These are phyloP conservation scores for Phasianus colchicus DNA, from an alignment of 2,113 vertebrate genomes.

Conservation along the genomic window DNA sequence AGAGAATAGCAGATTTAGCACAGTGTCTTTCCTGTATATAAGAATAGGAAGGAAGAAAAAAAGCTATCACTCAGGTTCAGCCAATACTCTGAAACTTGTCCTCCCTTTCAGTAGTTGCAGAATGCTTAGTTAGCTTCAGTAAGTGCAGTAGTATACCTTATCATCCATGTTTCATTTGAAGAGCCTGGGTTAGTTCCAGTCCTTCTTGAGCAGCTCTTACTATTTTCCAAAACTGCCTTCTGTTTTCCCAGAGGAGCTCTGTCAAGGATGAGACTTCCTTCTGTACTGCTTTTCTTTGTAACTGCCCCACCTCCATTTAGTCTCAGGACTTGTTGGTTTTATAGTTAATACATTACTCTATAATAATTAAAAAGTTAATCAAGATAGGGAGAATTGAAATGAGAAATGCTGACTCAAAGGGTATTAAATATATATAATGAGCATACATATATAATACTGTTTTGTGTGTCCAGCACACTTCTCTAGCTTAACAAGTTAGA, in stretches of 20 bases:
- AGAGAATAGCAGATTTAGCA: background rate
- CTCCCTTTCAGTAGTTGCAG: background rate
- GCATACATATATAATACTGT: too few species aligned
- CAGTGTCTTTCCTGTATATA: background rate
- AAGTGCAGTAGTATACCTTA: background rate
- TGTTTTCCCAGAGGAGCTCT: slow-evolving; percentile 57
- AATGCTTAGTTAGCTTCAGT: background rate
- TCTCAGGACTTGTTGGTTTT: background rate
- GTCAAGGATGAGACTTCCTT: slow-evolving; percentile 54
- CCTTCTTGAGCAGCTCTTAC: slow-evolving; percentile 60
- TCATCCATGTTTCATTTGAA: background rate
- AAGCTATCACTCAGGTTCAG: background rate
- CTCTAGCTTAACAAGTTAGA: background rate
- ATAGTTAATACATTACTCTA: background rate
- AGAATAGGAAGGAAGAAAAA: background rate
- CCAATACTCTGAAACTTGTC: background rate
- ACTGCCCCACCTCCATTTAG: background rate
- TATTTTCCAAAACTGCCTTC: slow-evolving; percentile 65
- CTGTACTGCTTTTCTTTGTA: slow-evolving; percentile 25
- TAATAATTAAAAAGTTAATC: background rate
- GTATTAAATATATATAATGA: background rate
- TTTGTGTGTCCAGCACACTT: background rate
- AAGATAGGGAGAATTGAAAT: background rate
- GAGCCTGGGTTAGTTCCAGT: slow-evolving; percentile 62
- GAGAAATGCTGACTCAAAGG: background rate